A percentile compares a stretch with the other conserved stretches of the same genome.
phyloP scores from a whole-genome alignment of 2,888 invertebrate species.

The Chloroclystis v-ata region DNA sequence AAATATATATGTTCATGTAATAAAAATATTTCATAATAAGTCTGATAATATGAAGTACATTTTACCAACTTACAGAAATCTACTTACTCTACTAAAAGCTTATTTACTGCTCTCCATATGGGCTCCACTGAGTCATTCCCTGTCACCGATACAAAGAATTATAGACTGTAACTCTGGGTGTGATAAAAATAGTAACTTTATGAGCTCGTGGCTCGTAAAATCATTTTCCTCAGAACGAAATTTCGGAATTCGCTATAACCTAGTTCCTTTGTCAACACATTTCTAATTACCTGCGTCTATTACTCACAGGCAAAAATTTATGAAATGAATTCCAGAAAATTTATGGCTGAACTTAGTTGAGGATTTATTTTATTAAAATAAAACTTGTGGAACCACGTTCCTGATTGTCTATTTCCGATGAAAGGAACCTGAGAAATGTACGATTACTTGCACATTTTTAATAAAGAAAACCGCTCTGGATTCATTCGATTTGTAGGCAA shows the following conservation, averaged over 20 bases:
- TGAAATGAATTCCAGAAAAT: too few relatives aligned
- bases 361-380: too few relatives aligned
- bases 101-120: slow-evolving; percentile 9
- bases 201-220: slow-evolving; percentile 9
- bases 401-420: too few relatives aligned
- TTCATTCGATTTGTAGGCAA: slow-evolving; percentile 4
- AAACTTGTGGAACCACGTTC: too few relatives aligned
- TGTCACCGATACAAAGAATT: slow-evolving; percentile 21
- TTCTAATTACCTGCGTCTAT: background rate
- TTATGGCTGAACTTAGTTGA: too few relatives aligned
- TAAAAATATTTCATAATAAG: too few relatives aligned
- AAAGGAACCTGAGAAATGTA: background rate
- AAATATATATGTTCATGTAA: too few relatives aligned
- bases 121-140: slow-evolving; percentile 9
- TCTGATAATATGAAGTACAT: background rate
- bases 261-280: slow-evolving; percentile 1
- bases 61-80: slow-evolving; percentile 2
- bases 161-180: slow-evolving; percentile 13
- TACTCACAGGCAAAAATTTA: too few relatives aligned
- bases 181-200: slow-evolving; percentile 15
- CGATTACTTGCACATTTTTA: background rate
- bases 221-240: slow-evolving; percentile 5
- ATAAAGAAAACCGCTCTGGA: background rate
- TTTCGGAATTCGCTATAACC: background rate
- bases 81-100: slow-evolving; percentile 7